These are phyloP conservation scores for Fabriciana adippe DNA, from an alignment of 2,888 invertebrate species.

Conservation along the genomic window DNA sequence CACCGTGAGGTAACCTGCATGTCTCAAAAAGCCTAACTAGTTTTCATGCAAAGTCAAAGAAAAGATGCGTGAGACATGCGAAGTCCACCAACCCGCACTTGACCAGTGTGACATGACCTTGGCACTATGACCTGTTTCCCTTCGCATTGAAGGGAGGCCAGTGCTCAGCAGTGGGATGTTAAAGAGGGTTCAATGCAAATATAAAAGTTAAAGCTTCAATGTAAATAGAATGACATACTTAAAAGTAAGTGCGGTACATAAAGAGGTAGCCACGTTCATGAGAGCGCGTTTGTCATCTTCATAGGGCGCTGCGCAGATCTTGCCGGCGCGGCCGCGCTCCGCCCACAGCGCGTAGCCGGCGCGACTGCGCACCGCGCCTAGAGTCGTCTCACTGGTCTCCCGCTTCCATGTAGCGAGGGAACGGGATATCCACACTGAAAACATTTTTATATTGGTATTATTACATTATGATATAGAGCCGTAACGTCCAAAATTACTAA, in stretches of 20 bases:
- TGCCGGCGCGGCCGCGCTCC: constrained; percentile 90
- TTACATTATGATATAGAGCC: not conserved
- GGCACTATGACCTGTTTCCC: no score
- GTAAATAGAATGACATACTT: constrained; percentile 74
- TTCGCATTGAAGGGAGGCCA: no score
- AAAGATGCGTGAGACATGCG: no score
- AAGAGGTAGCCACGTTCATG: constrained; percentile 88
- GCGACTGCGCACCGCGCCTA: constrained; percentile 86
- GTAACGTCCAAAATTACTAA: no score
- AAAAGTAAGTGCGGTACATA: constrained; percentile 89
- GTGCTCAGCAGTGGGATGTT: no score
- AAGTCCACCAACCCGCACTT: no score
- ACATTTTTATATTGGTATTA: not conserved
- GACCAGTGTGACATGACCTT: no score
- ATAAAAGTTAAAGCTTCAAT: not conserved
- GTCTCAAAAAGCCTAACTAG: no score
- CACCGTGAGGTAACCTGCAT: no score
- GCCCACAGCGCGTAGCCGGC: constrained; percentile 93
- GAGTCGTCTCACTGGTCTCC: constrained; percentile 85
- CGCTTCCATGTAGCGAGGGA: constrained; percentile 84
- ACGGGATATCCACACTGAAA: constrained; percentile 88
- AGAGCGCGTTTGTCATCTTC: constrained; percentile 84
- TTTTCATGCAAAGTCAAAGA: no score
- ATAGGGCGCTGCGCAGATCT: constrained; percentile 90
- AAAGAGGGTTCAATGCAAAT: not conserved